Percentiles rank a stretch among this genome's conserved stretches.
phyloP scores from a whole-genome alignment of 2,113 vertebrate species.

The Platanista minor region DNA sequence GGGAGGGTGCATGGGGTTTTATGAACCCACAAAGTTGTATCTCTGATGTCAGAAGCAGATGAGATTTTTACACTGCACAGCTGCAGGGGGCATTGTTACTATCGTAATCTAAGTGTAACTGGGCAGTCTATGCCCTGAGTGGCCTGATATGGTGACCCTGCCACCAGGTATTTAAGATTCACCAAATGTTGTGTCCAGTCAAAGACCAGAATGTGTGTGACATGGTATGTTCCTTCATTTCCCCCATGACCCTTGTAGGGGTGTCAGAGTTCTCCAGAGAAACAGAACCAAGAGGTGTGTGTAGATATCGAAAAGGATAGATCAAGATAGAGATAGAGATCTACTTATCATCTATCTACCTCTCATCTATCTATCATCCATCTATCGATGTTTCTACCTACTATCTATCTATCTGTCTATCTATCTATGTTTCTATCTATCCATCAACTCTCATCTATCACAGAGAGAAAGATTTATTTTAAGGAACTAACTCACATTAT shows the following conservation, averaged over 20 bases:
- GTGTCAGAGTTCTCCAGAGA: neutral
- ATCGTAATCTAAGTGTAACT: accelerated
- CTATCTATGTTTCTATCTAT: neutral
- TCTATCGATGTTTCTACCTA: neutral
- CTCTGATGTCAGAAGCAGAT: neutral
- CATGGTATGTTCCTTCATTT: accelerated
- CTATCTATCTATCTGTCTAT: neutral
- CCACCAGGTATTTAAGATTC: neutral
- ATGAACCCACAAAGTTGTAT: accelerated
- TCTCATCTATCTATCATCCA: neutral
- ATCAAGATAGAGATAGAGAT: too few relatives aligned
- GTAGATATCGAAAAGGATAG: neutral
- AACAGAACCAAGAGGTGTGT: neutral
- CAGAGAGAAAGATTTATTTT: neutral
- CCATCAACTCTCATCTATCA: neutral
- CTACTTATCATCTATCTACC: too few relatives aligned
- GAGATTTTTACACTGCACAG: accelerated
- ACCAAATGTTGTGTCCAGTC: accelerated
- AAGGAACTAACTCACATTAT: accelerated
- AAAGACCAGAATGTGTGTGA: neutral
- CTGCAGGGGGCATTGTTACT: accelerated
- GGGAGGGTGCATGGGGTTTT: neutral
- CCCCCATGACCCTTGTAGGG: accelerated
- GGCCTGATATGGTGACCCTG: neutral
- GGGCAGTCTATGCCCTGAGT: neutral